Conservation (phyloP, 2,888 invertebrate genomes). For the Cheilosia vernalis region DNA sequence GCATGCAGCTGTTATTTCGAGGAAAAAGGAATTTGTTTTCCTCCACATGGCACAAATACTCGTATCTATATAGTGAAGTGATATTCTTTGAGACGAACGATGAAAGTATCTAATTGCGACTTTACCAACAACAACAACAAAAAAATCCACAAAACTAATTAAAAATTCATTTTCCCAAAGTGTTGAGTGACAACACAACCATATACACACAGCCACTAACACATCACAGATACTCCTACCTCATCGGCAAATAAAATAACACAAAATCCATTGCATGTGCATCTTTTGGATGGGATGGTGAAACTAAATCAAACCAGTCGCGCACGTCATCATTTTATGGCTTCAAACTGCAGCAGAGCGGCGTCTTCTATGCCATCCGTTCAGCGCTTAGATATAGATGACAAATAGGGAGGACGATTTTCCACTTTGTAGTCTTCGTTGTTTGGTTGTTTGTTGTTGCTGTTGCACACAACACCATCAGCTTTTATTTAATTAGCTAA, state of each 20-base stretch:
- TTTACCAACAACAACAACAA: not conserved
- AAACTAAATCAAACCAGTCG: conserved; percentile 72
- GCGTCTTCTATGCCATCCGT: conserved; percentile 12
- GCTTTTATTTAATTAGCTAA: conserved; percentile 75
- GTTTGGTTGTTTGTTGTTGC: not conserved
- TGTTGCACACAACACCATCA: conserved; percentile 32
- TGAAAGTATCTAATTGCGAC: conserved; percentile 63
- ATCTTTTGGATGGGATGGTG: conserved; percentile 19
- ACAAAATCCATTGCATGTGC: conserved; percentile 18
- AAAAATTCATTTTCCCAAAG: conserved; percentile 67
- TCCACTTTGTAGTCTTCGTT: conserved; percentile 7
- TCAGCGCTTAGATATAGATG: conserved; percentile 26
- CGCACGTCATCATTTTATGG: conserved; percentile 68
- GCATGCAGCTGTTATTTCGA: conserved; percentile 68
- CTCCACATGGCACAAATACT: conserved; percentile 37
- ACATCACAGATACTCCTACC: conserved; percentile 52
- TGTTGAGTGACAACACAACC: conserved; percentile 57
- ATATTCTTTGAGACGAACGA: conserved; percentile 52
- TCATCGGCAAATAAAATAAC: conserved; percentile 13
- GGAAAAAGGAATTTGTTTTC: conserved; percentile 56
- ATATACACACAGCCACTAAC: not conserved
- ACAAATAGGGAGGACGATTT: conserved; percentile 57
- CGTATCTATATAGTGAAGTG: conserved; percentile 10
- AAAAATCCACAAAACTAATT: conserved; percentile 50
- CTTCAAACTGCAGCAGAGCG: conserved; percentile 28